Evolutionary conservation across 2,113 vertebrate genomes (phyloP).

Genomic region (Hippopotamus amphibius): DNA sequence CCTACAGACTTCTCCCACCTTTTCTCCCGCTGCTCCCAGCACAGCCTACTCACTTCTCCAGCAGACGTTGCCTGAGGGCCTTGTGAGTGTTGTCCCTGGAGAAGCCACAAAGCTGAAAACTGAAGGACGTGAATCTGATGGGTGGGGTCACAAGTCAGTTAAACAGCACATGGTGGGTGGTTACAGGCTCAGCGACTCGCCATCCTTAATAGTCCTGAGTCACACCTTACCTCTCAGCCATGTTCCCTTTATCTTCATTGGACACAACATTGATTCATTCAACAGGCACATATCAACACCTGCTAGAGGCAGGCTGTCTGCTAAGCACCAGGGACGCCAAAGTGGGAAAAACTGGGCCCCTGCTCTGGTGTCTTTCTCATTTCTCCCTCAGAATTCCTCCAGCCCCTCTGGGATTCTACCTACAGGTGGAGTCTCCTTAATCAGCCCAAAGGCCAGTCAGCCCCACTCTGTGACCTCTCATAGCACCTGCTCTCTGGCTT

Average conservation of each 20-base stretch:
- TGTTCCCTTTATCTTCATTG: not conserved
- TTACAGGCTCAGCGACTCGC: not conserved
- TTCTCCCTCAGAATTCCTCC: not conserved
- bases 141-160: no score
- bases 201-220: accelerated
- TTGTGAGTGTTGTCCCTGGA: not conserved
- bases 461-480: not conserved
- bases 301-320: not conserved
- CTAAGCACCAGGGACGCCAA: not conserved
- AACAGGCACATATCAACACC: not conserved
- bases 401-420: not conserved
- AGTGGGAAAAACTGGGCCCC: not conserved
- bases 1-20: not conserved
- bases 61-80: not conserved
- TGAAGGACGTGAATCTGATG: not conserved
- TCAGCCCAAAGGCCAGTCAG: not conserved
- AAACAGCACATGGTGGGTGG: accelerated
- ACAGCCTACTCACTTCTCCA: not conserved
- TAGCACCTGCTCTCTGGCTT: not conserved
- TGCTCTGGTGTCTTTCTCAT: not conserved
- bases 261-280: not conserved
- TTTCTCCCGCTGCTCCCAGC: not conserved
- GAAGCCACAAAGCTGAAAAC: not conserved
- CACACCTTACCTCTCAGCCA: not conserved
- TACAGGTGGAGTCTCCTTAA: accelerated